phyloP scores from a whole-genome alignment of 1,140 invertebrate species.

The Sycophaga agraensis region DNA sequence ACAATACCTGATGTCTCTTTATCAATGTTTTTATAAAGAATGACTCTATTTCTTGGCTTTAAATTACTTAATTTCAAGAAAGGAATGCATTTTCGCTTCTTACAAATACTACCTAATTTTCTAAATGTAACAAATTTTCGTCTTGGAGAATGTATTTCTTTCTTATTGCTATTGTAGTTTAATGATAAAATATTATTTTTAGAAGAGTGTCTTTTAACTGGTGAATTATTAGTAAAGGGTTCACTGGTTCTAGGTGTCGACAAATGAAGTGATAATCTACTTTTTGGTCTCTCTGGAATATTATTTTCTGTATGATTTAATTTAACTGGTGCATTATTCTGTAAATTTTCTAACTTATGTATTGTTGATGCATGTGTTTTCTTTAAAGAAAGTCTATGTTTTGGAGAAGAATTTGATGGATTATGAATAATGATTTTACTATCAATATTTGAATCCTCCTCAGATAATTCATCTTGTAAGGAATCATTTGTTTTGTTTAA shows the following conservation, averaged over 20 bases:
- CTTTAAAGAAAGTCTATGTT: constrained; percentile 11
- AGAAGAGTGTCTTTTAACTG: too few relatives aligned
- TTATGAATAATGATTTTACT: background rate
- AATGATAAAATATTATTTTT: background rate
- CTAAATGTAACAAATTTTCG: constrained; percentile 22
- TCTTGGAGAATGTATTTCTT: background rate
- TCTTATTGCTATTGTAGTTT: background rate
- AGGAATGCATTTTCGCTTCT: background rate
- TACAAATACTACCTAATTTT: constrained; percentile 31
- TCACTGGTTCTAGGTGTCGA: background rate
- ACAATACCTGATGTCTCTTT: background rate
- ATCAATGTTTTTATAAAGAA: background rate
- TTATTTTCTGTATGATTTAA: background rate
- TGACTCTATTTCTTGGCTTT: background rate
- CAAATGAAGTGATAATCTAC: constrained; percentile 4
- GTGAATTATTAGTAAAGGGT: too few relatives aligned
- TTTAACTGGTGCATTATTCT: background rate
- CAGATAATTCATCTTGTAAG: background rate
- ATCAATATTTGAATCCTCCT: background rate
- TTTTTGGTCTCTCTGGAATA: constrained; percentile 16
- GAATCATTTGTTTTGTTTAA: background rate
- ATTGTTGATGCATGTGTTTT: too few relatives aligned
- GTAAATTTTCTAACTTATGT: background rate
- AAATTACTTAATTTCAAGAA: constrained; percentile 6
- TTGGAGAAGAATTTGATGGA: background rate